Percentiles rank a stretch among this genome's conserved stretches.
Conservation (phyloP, 2,888 invertebrate genomes). For the Aphodius granarius region DNA sequence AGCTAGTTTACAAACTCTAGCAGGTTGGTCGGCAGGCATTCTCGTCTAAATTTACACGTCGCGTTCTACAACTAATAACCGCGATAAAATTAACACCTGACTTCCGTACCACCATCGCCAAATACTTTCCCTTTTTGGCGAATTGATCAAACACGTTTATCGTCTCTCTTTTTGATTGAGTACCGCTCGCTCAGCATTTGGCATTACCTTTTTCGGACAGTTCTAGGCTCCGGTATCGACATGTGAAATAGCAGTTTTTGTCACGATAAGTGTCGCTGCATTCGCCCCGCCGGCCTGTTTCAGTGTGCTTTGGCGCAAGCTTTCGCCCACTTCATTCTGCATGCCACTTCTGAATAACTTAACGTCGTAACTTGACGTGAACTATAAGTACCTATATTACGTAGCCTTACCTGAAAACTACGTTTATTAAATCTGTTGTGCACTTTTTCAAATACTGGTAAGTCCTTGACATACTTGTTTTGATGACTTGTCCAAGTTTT, state of each 20-base stretch:
- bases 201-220: conserved; percentile 13
- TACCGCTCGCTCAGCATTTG: conserved; percentile 5
- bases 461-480: not conserved
- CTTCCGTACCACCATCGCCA: not conserved
- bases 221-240: conserved; percentile 11
- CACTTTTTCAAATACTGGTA: not conserved
- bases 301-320: not conserved
- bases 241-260: conserved; percentile 23
- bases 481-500: not conserved
- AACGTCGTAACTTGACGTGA: not conserved
- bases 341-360: not conserved
- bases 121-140: conserved; percentile 14
- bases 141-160: conserved; percentile 26
- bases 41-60: conserved; percentile 19
- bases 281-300: not conserved
- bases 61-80: conserved; percentile 11
- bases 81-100: conserved; percentile 21
- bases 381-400: not conserved
- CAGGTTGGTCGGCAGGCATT: not conserved
- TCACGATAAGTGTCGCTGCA: conserved; percentile 19
- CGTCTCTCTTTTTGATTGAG: conserved; percentile 16
- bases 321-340: not conserved
- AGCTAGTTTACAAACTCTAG: not conserved
- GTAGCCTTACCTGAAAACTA: not conserved
- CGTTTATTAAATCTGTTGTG: not conserved